These are phyloP conservation scores for Ochotona princeps DNA, from an alignment of 2,113 vertebrate genomes.

Conservation along the genomic window DNA sequence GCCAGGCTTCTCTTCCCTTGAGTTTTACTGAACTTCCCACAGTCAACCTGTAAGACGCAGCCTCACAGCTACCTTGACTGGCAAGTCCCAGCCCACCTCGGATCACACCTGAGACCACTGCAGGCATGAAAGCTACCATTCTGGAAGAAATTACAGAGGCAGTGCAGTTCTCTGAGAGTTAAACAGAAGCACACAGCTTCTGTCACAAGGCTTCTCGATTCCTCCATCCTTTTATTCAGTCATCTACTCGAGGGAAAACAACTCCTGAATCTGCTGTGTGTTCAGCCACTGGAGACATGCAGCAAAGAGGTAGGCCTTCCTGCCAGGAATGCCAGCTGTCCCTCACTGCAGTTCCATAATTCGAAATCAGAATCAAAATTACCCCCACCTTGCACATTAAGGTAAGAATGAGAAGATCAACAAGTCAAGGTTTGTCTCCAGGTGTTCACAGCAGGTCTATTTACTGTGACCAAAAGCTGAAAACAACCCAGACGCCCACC, in stretches of 20 bases:
- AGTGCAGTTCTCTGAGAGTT: background rate
- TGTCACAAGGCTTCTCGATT: background rate
- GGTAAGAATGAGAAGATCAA: background rate
- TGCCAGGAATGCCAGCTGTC: rapidly evolving
- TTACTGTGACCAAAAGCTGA: background rate
- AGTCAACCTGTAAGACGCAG: background rate
- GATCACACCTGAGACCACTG: background rate
- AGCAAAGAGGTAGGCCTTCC: background rate
- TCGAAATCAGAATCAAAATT: background rate
- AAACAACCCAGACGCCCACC: background rate
- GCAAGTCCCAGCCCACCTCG: background rate
- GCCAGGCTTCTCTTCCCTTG: background rate
- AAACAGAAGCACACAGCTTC: background rate
- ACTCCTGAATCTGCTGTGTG: background rate
- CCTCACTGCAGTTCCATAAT: background rate
- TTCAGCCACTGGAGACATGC: background rate
- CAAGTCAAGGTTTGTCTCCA: background rate
- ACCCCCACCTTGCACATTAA: background rate
- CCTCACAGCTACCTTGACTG: background rate
- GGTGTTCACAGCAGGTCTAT: background rate
- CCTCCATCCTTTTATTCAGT: background rate
- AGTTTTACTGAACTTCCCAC: background rate
- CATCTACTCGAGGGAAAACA: background rate
- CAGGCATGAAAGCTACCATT: background rate
- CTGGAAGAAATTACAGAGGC: background rate